phyloP scores from a whole-genome alignment of 2,113 vertebrate species.

The Chrysochloris asiatica region DNA sequence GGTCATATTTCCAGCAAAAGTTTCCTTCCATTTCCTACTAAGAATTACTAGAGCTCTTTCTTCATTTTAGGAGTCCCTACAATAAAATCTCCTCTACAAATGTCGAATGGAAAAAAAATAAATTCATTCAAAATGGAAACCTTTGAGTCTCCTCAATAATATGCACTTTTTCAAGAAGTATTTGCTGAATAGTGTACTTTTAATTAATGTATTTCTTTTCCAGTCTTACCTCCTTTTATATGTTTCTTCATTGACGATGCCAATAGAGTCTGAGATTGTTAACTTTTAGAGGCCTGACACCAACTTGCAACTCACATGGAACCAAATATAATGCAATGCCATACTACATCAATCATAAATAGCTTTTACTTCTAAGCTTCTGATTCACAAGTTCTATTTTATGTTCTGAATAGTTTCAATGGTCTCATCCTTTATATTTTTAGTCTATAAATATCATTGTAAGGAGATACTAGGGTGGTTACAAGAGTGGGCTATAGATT shows the following conservation, averaged over 20 bases:
- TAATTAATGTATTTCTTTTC: background rate
- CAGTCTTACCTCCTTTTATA: background rate
- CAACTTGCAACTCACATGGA: constrained; percentile 8
- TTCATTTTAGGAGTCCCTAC: background rate
- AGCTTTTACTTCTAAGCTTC: constrained; percentile 2
- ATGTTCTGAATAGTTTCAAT: constrained; percentile 2
- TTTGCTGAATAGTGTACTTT: constrained; percentile 7
- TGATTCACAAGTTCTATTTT: constrained; percentile 32
- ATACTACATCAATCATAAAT: background rate
- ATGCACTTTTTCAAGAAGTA: background rate
- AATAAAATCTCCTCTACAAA: constrained; percentile 31
- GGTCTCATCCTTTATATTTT: background rate
- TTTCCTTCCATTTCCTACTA: constrained; percentile 10
- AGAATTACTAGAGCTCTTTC: background rate
- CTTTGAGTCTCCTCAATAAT: background rate
- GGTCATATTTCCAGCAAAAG: background rate
- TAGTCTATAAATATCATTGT: background rate
- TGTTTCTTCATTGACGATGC: background rate
- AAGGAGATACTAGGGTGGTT: background rate
- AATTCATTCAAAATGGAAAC: constrained; percentile 45
- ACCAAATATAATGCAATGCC: background rate
- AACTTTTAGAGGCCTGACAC: background rate
- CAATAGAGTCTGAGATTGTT: background rate
- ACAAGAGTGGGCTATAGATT: background rate
- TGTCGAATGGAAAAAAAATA: background rate